Conservation (phyloP, 2,797 vertebrate genomes). For the Anabacerthia variegaticeps region DNA sequence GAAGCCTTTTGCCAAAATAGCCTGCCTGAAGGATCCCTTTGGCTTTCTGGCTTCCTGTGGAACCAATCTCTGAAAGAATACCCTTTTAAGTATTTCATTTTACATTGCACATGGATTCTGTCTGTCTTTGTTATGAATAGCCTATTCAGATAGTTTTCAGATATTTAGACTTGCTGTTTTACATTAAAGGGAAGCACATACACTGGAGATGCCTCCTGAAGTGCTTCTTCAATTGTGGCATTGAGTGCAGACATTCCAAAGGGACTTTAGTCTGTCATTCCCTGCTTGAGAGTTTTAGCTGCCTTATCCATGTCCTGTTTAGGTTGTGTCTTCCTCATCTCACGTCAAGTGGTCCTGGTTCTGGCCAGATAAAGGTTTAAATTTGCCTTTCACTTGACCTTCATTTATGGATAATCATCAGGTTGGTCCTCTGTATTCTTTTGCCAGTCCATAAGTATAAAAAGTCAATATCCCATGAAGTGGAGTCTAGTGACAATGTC, state of each 20-base stretch:
- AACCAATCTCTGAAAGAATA: not conserved
- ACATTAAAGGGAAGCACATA: not conserved
- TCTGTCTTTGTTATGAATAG: not conserved
- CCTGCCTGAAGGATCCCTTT: not conserved
- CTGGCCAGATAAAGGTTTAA: not conserved
- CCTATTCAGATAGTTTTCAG: not conserved
- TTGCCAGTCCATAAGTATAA: not conserved
- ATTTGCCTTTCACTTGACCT: not conserved
- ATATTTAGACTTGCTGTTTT: not conserved
- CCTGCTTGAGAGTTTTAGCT: not conserved
- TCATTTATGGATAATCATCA: not conserved
- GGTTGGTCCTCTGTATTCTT: not conserved
- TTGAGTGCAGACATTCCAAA: not conserved
- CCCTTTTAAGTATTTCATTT: not conserved
- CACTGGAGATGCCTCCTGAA: not conserved
- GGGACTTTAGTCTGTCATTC: not conserved
- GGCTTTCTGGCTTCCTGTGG: fast-evolving
- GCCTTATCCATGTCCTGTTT: not conserved
- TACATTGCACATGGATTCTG: not conserved
- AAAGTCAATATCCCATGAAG: conserved; percentile 8
- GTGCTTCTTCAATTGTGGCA: not conserved
- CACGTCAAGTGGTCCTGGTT: not conserved
- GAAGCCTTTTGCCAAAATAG: not conserved
- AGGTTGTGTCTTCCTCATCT: not conserved
- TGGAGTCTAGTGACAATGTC: not conserved